phyloP scores from a whole-genome alignment of 2,113 vertebrate genomes.

The Labrus mixtus region DNA sequence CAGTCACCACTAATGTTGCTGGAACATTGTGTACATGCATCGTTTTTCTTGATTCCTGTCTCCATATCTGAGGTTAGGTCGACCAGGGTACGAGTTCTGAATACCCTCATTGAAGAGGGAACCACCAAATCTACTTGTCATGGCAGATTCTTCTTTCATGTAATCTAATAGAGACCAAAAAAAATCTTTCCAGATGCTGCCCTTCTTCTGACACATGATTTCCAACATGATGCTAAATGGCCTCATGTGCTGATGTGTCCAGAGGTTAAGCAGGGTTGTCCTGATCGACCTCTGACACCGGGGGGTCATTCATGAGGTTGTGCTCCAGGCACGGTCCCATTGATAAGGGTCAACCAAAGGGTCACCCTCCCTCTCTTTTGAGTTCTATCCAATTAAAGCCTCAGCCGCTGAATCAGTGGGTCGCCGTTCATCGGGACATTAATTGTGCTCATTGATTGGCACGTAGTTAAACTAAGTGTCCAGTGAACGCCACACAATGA shows the following conservation, averaged over 20 bases:
- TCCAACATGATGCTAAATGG: slow-evolving; percentile 78
- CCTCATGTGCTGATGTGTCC: slow-evolving; percentile 72
- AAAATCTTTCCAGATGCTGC: slow-evolving; percentile 70
- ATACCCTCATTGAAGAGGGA: slow-evolving; percentile 9
- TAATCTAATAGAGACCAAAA: slow-evolving; percentile 50
- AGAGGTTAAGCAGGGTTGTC: slow-evolving; percentile 79
- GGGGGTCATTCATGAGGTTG: slow-evolving; percentile 77
- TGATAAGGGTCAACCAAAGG: slow-evolving; percentile 76
- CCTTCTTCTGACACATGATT: slow-evolving; percentile 68
- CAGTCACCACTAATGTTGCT: too few relatives aligned
- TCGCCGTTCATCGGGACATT: slow-evolving; percentile 66
- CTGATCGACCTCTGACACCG: slow-evolving; percentile 82
- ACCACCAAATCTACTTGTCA: slow-evolving; percentile 42
- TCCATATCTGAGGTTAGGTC: too few relatives aligned
- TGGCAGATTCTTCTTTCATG: slow-evolving; percentile 7
- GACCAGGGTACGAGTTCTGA: slow-evolving; percentile 1
- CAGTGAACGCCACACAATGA: slow-evolving; percentile 51
- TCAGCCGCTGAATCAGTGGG: slow-evolving; percentile 64
- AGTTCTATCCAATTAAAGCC: slow-evolving; percentile 74
- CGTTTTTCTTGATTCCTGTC: too few relatives aligned
- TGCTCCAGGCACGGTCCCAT: slow-evolving; percentile 67
- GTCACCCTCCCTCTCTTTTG: slow-evolving; percentile 68
- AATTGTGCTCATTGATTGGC: slow-evolving; percentile 73
- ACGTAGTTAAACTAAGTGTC: slow-evolving; percentile 56
- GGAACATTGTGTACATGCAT: too few relatives aligned